phyloP scores from a whole-genome alignment of 1,140 invertebrate species.

The Galleria mellonella region DNA sequence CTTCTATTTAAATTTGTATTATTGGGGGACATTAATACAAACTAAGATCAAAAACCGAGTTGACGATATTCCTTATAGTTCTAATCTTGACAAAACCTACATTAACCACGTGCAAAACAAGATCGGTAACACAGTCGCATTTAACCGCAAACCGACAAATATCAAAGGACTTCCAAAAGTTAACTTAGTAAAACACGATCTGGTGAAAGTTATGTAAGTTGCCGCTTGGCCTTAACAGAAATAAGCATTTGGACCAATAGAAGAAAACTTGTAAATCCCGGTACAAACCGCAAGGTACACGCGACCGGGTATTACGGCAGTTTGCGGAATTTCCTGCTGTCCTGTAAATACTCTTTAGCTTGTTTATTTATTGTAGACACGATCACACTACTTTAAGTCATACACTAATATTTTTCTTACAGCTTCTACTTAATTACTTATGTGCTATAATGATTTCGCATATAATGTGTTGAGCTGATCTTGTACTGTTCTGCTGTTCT shows the following conservation, averaged over 20 bases:
- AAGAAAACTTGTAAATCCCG: slow-evolving; percentile 59
- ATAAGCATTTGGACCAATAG: slow-evolving; percentile 41
- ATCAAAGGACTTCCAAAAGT: slow-evolving; percentile 26
- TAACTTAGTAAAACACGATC: slow-evolving; percentile 27
- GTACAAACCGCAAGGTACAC: slow-evolving; percentile 47
- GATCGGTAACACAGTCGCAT: neutral
- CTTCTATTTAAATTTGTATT: too few species aligned
- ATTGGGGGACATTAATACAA: neutral
- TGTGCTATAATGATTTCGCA: too few species aligned
- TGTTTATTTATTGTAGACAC: too few species aligned
- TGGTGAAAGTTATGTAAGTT: slow-evolving; percentile 44
- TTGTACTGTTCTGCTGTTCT: too few species aligned
- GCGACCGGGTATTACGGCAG: slow-evolving; percentile 11
- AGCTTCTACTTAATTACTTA: too few species aligned
- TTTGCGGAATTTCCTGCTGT: slow-evolving; percentile 13
- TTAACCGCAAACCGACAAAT: slow-evolving; percentile 26
- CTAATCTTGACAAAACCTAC: neutral
- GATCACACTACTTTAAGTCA: too few species aligned
- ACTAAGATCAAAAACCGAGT: neutral
- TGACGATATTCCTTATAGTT: neutral
- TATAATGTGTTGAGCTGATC: too few species aligned
- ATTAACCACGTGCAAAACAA: slow-evolving; percentile 2
- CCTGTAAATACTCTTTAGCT: slow-evolving; percentile 24
- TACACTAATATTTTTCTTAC: too few species aligned
- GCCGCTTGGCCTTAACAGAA: slow-evolving; percentile 24